phyloP scores from a whole-genome alignment of 1,140 invertebrate species.

The Temnothorax longispinosus region DNA sequence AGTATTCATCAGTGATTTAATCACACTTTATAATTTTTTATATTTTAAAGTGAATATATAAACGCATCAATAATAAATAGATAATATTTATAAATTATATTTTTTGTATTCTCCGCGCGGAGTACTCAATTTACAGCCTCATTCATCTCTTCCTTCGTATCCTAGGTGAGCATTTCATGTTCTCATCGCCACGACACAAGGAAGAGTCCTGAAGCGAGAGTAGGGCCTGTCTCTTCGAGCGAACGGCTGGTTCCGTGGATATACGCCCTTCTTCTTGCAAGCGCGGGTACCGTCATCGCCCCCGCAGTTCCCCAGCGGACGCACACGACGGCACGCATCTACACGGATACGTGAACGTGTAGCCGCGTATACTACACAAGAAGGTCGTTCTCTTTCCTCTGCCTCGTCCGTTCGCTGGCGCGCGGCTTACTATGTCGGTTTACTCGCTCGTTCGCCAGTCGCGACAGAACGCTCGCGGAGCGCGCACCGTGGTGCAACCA shows the following conservation, averaged over 20 bases:
- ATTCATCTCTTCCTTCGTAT: background rate
- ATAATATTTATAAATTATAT: background rate
- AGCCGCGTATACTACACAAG: constrained; percentile 62
- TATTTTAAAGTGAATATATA: too few relatives aligned
- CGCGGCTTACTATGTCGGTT: constrained; percentile 51
- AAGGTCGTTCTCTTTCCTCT: constrained; percentile 81
- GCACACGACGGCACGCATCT: background rate
- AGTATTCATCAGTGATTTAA: too few relatives aligned
- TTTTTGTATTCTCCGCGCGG: background rate
- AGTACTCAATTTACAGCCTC: background rate
- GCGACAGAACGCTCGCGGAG: constrained; percentile 77
- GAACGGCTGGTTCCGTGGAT: constrained; percentile 49
- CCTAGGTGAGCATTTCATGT: background rate
- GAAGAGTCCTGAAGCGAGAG: constrained; percentile 18
- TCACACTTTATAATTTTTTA: too few relatives aligned
- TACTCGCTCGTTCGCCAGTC: constrained; percentile 74
- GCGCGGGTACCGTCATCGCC: constrained; percentile 43
- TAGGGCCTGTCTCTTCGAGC: background rate
- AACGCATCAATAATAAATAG: background rate
- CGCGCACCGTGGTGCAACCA: constrained; percentile 51
- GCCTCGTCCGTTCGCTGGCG: constrained; percentile 43
- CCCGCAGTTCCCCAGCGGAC: constrained; percentile 43
- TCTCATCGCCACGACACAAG: background rate
- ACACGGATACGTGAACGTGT: constrained; percentile 1
- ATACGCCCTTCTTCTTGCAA: constrained; percentile 7